phyloP scores from a whole-genome alignment of 2,888 invertebrate genomes.

The Tetragonula carbonaria region DNA sequence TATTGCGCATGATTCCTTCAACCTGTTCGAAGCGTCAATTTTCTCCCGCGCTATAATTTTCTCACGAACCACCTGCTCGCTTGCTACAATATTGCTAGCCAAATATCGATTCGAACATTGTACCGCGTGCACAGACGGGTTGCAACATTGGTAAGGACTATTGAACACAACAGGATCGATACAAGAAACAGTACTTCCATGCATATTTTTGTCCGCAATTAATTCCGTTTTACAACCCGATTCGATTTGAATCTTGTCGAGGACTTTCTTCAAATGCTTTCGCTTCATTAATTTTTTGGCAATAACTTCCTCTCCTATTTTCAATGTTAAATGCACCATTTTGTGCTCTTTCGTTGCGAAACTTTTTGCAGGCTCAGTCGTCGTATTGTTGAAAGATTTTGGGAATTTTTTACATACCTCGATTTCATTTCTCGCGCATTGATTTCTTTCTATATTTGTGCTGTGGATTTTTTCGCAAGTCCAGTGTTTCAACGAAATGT shows the following conservation, averaged over 20 bases:
- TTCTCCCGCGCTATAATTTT: neutral
- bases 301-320: constrained; percentile 70
- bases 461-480: neutral
- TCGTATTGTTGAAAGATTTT: neutral
- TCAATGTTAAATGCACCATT: constrained; percentile 61
- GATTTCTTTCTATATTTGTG: neutral
- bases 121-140: constrained; percentile 40
- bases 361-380: neutral
- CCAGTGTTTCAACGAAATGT: constrained; percentile 59
- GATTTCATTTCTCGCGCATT: neutral
- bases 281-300: constrained; percentile 62
- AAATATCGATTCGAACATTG: constrained; percentile 60
- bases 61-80: neutral
- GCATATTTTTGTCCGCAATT: constrained; percentile 5
- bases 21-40: neutral
- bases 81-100: constrained; percentile 35
- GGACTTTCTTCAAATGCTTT: constrained; percentile 58
- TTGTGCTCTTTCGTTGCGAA: neutral
- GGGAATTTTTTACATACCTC: neutral
- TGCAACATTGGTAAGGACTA: constrained; percentile 39
- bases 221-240: neutral
- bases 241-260: constrained; percentile 28
- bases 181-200: constrained; percentile 33
- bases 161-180: constrained; percentile 45
- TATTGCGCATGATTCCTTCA: constrained; percentile 5